Conservation (phyloP, 2,113 vertebrate species). For the Canis aureus region DNA sequence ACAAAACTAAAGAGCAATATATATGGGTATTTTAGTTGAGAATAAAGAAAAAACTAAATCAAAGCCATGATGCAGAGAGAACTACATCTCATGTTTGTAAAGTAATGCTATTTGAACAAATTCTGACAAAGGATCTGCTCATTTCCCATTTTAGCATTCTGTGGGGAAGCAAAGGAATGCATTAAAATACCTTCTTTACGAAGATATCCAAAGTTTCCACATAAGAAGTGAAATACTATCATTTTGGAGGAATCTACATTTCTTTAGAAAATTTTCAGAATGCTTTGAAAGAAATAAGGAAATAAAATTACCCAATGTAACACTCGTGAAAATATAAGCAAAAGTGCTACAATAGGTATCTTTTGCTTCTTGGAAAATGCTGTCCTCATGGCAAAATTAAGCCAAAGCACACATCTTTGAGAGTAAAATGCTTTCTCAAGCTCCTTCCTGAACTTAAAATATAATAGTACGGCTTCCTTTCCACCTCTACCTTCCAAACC, state of each 20-base stretch:
- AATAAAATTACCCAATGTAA: slow-evolving; percentile 42
- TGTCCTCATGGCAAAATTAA: slow-evolving; percentile 48
- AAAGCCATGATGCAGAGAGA: not conserved
- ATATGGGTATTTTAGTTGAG: not conserved
- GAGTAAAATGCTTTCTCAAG: not conserved
- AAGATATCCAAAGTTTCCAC: slow-evolving; percentile 54
- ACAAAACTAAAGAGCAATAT: not conserved
- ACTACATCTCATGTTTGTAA: not conserved
- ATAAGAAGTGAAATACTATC: slow-evolving; percentile 51
- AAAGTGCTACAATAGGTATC: slow-evolving; percentile 17
- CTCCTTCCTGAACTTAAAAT: slow-evolving; percentile 61
- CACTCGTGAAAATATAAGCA: slow-evolving; percentile 30
- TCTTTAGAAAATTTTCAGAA: slow-evolving; percentile 59
- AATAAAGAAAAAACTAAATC: not conserved
- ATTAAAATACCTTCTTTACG: slow-evolving; percentile 60
- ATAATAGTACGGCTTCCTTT: slow-evolving; percentile 41
- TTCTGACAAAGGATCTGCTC: not conserved
- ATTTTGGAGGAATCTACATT: slow-evolving; percentile 60
- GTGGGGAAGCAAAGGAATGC: not conserved
- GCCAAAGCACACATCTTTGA: slow-evolving; percentile 57
- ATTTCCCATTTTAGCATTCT: slow-evolving; percentile 36
- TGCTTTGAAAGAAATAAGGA: slow-evolving; percentile 46
- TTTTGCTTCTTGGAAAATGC: slow-evolving; percentile 44
- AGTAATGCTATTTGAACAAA: not conserved
- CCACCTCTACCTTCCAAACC: slow-evolving; percentile 42